A percentile compares a stretch with the other conserved stretches of the same genome.
Evolutionary conservation across 2,113 vertebrate genomes (phyloP).

Genomic region (Leucosticte australis): DNA sequence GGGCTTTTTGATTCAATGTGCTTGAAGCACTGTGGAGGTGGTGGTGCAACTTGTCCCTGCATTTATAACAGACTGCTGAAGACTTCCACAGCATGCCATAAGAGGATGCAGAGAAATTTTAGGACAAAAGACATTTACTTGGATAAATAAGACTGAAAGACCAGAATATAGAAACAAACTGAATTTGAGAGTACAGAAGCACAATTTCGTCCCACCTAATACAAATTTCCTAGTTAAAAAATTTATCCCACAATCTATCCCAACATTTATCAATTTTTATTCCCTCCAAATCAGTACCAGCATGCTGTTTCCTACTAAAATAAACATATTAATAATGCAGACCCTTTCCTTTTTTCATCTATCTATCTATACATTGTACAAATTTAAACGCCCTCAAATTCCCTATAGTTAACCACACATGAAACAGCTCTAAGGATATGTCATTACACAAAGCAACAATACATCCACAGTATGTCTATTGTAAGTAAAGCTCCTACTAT

Average conservation of each 20-base stretch:
- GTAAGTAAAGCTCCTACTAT: background rate
- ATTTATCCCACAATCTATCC: background rate
- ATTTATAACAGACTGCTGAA: background rate
- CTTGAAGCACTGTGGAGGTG: background rate
- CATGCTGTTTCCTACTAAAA: background rate
- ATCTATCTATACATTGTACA: background rate
- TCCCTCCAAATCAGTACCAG: background rate
- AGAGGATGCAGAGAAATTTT: background rate
- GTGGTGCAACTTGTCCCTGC: background rate
- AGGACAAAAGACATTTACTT: background rate
- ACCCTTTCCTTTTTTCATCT: background rate
- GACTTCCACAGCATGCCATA: accelerated
- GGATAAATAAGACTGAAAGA: background rate
- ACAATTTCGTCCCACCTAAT: background rate
- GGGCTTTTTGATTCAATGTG: background rate
- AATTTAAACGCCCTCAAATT: background rate
- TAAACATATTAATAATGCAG: background rate
- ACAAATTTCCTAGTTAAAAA: background rate
- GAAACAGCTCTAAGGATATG: background rate
- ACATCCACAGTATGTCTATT: background rate
- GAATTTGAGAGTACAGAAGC: background rate
- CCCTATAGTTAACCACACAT: background rate
- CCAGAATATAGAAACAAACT: background rate
- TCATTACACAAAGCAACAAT: background rate
- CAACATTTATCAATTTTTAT: background rate